Base-by-base conservation (phyloP, 2,888 invertebrate genomes). In the Vanessa cardui region DNA sequence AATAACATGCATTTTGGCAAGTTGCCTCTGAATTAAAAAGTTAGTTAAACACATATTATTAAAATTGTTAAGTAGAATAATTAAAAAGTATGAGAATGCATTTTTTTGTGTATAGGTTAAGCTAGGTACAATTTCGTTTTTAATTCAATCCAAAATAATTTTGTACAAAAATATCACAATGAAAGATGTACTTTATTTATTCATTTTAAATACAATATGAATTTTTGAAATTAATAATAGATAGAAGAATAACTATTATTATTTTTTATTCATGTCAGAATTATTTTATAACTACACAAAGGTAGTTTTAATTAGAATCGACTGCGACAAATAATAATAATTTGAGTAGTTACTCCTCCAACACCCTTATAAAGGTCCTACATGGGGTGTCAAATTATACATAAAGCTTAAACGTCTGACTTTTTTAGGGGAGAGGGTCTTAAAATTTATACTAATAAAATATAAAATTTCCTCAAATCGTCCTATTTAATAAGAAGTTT, bases 1-100 rank as follows among this genome's bases (percentile, higher is more conserved):
- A 50, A 58, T 18, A 49, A 6, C 49, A 31, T 47, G 33, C 33
- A 33, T 64, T 62, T 66, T 63, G 63, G 62, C 67, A 67, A 46
- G n/a, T 21, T 54, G 63, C 67, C 67, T 20, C 45, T 6, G n/a
- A 58, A 44, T 54, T 59, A 54, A 54, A 39, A 56, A 44, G 49
- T 56, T 15, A 33, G 31, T 54, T 9, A 33, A 45, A 39, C 46
- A 54, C 44, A n/a, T 26, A 20, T 20, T 60, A 33, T 18, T 39
- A 12, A 12, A 33, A 39, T 33, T 8, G 18, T 7, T 54, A 20
- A 7, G n/a, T 54, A 6, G 39, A 39, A 39, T 39, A 54, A 31
- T 31, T 54, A n/a, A 6, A n/a, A 52, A 52, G 31, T 52, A 52
- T 7, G 31, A 21, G 20, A 20, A 20, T 9, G 20, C 9, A 9